Percentiles rank a stretch among this genome's conserved stretches.
Conservation (phyloP, 2,797 vertebrate species). For the Sorex maritimensis region DNA sequence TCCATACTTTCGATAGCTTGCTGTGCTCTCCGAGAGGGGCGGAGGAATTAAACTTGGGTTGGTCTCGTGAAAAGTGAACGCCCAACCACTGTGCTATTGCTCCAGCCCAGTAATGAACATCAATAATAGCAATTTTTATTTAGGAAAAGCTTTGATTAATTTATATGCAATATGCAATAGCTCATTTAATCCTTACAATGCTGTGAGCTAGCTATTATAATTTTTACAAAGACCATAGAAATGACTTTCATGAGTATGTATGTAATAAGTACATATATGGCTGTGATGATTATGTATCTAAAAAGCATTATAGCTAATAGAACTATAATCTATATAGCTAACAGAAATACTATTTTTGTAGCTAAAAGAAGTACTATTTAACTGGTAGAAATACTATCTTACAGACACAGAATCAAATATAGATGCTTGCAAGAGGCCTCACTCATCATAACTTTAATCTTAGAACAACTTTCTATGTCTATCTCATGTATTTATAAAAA, state of each 20-base stretch:
- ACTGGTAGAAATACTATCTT: no score
- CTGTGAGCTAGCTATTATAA: background rate
- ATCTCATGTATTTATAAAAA: background rate
- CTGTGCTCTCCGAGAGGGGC: no score
- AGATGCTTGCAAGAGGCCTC: background rate
- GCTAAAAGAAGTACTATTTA: no score
- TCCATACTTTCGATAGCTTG: no score
- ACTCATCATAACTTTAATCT: background rate
- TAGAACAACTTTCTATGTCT: background rate
- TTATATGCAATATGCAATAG: background rate
- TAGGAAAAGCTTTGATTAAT: slow-evolving; percentile 15
- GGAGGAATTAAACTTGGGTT: no score
- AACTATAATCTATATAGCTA: background rate
- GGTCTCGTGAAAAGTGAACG: no score
- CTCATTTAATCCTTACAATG: slow-evolving; percentile 39
- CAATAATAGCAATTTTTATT: background rate
- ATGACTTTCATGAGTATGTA: background rate
- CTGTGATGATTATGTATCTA: background rate
- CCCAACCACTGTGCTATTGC: no score
- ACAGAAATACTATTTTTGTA: background rate
- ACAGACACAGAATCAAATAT: background rate
- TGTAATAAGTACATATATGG: background rate
- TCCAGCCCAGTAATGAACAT: background rate
- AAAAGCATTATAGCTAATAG: background rate
- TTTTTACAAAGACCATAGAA: background rate